Conservation (phyloP, 2,888 invertebrate species). For the Sminthurinus aureus region DNA sequence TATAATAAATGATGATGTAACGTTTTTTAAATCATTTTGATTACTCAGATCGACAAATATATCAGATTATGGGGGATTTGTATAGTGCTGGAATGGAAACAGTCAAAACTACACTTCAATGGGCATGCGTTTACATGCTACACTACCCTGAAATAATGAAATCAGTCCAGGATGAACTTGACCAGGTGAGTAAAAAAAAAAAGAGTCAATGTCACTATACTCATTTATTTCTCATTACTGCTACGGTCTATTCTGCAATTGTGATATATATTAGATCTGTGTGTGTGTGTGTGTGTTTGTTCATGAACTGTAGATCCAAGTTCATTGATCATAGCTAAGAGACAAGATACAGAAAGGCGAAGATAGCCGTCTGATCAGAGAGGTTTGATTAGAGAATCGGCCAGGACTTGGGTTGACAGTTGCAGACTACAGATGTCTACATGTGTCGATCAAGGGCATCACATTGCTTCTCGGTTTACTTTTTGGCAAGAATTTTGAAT, state of each 20-base stretch:
- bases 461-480: too few species aligned
- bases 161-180: constrained; percentile 85
- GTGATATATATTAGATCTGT: constrained; percentile 1
- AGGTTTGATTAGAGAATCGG: too few species aligned
- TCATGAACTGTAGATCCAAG: neutral
- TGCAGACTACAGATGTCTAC: too few species aligned
- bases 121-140: constrained; percentile 88
- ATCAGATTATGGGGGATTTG: constrained; percentile 88
- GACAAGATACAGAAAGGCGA: too few species aligned
- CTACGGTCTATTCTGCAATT: neutral
- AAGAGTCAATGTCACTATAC: neutral
- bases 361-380: too few species aligned
- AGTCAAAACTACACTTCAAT: constrained; percentile 85
- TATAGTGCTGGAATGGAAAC: constrained; percentile 95
- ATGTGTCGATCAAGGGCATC: too few species aligned
- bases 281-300: too few species aligned
- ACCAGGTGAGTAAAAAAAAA: constrained; percentile 68
- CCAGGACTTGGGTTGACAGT: too few species aligned
- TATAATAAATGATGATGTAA: too few species aligned
- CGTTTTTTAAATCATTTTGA: neutral
- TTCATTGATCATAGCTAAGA: neutral
- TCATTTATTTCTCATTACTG: constrained; percentile 11
- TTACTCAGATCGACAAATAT: constrained; percentile 81
- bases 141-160: constrained; percentile 82
- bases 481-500: too few species aligned